Percentiles rank a stretch among this genome's conserved stretches.
These are phyloP conservation scores for Caenorhabditis sp. DNA, from an alignment of 2,888 invertebrate species.

Conservation along the genomic window DNA sequence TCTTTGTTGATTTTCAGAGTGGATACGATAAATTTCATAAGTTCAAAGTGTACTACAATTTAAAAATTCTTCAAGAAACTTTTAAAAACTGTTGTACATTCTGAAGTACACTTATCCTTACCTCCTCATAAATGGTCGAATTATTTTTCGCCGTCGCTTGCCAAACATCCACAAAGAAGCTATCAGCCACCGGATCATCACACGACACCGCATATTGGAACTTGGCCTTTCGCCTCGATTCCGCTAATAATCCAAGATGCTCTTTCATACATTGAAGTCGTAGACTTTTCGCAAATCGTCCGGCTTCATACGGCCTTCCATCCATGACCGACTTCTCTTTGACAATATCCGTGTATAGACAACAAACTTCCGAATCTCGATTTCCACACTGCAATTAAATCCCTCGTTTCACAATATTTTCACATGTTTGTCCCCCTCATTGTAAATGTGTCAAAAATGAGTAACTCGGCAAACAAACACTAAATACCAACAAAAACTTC, in stretches of 20 bases:
- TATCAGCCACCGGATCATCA: conserved; percentile 81
- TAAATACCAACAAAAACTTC: background rate
- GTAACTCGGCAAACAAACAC: background rate
- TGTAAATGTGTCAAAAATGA: background rate
- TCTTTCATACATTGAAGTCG: conserved; percentile 86
- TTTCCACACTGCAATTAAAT: conserved; percentile 76
- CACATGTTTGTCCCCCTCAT: background rate
- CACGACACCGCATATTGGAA: conserved; percentile 52
- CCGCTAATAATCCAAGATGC: conserved; percentile 82
- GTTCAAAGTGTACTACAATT: background rate
- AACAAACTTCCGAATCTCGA: conserved; percentile 84
- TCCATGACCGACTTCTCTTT: conserved; percentile 82
- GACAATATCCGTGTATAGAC: conserved; percentile 81
- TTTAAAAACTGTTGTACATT: no score
- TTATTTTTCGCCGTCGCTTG: conserved; percentile 82
- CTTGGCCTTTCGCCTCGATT: conserved; percentile 63
- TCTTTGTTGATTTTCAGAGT: no score
- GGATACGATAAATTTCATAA: no score
- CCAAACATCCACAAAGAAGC: conserved; percentile 88
- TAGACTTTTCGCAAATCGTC: conserved; percentile 85
- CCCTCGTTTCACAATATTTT: background rate
- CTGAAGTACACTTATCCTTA: conserved; percentile 56
- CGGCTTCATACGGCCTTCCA: conserved; percentile 82
- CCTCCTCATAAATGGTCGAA: conserved; percentile 87
- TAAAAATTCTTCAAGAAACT: background rate